Conservation (phyloP, 2,888 invertebrate species). For the Cheilosia variabilis region DNA sequence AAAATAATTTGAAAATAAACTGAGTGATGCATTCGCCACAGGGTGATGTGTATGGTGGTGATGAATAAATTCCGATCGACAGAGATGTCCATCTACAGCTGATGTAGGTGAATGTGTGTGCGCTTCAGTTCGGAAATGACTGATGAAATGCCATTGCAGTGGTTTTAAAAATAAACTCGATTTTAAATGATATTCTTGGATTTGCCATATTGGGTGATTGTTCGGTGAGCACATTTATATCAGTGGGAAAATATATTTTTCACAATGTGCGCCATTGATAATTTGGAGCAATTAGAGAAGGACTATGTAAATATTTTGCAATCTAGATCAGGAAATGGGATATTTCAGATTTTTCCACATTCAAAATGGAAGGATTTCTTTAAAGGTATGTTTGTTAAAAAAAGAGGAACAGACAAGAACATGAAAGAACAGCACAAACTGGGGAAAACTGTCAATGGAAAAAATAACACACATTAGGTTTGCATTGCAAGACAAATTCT, state of each 20-base stretch:
- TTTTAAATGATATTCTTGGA: slow-evolving; percentile 39
- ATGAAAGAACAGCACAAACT: too few relatives aligned
- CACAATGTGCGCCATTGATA: slow-evolving; percentile 7
- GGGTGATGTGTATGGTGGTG: neutral
- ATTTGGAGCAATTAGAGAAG: neutral
- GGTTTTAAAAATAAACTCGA: slow-evolving; percentile 43
- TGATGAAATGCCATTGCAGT: slow-evolving; percentile 57
- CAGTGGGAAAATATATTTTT: neutral
- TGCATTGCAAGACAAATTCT: too few relatives aligned
- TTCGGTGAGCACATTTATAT: neutral
- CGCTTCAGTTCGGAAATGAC: slow-evolving; percentile 15
- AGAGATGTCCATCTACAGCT: slow-evolving; percentile 49
- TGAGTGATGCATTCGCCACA: slow-evolving; percentile 19
- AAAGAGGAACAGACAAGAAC: too few relatives aligned
- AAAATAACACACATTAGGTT: too few relatives aligned
- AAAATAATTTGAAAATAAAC: slow-evolving; percentile 37
- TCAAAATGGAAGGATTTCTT: too few relatives aligned
- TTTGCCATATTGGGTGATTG: slow-evolving; percentile 48
- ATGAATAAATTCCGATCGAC: slow-evolving; percentile 54
- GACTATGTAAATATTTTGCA: too few relatives aligned
- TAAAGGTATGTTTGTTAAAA: too few relatives aligned
- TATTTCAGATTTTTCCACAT: too few relatives aligned
- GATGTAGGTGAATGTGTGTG: neutral
- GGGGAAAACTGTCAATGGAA: too few relatives aligned
- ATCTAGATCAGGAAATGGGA: too few relatives aligned